A percentile compares a stretch with the other conserved stretches of the same genome.
These are phyloP conservation scores for Myiagra hebetior DNA, from an alignment of 2,113 vertebrate genomes.

Conservation along the genomic window DNA sequence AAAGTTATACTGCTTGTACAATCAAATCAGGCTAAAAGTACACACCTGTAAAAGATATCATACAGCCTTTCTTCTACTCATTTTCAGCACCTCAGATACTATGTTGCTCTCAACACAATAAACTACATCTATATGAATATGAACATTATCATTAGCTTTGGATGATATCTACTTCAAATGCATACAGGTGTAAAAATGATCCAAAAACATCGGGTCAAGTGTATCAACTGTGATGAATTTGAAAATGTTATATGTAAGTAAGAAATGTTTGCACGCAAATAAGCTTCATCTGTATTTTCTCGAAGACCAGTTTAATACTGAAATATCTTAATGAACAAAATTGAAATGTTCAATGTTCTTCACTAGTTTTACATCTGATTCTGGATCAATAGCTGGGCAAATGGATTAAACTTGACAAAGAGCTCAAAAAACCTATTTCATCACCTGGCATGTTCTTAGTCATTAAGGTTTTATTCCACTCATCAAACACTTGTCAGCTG, in stretches of 20 bases:
- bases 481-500: background rate
- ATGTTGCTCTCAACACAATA: background rate
- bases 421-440: background rate
- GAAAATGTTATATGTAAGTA: background rate
- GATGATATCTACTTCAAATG: background rate
- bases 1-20: background rate
- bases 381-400: background rate
- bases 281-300: background rate
- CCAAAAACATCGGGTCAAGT: background rate
- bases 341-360: background rate
- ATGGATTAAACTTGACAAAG: background rate
- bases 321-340: background rate
- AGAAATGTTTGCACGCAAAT: background rate
- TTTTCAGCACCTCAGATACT: background rate
- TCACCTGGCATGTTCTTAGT: background rate
- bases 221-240: background rate
- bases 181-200: background rate
- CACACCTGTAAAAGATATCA: background rate
- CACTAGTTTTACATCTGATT: background rate
- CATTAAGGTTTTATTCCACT: background rate
- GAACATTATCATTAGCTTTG: background rate
- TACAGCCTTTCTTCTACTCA: background rate
- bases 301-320: background rate
- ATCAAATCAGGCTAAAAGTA: background rate
- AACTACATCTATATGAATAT: background rate